phyloP scores from a whole-genome alignment of 2,113 vertebrate species.

The Eudyptes chrysolophus region DNA sequence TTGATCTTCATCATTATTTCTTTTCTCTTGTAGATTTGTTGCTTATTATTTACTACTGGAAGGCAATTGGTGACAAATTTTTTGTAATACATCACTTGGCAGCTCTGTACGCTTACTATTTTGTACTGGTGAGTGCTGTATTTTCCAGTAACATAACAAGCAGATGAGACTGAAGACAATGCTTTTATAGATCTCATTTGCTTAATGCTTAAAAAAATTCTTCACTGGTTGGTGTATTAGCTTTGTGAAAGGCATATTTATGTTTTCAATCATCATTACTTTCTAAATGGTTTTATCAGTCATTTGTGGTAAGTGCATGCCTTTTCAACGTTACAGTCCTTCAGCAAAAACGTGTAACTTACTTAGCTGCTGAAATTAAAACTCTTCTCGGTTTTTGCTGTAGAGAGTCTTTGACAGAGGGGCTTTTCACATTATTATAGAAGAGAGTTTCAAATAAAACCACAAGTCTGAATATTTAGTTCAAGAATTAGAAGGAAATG shows the following conservation, averaged over 20 bases:
- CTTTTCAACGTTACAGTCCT: not conserved
- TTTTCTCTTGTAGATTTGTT: constrained; percentile 87
- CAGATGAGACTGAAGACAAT: constrained; percentile 74
- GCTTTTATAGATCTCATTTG: not conserved
- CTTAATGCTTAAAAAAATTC: not conserved
- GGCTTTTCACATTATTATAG: not conserved
- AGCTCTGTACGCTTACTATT: constrained; percentile 91
- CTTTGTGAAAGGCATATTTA: not conserved
- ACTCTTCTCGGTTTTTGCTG: not conserved
- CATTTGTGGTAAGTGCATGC: not conserved
- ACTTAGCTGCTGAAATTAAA: not conserved
- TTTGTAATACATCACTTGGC: constrained; percentile 94
- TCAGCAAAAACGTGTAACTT: not conserved
- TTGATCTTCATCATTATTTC: not conserved
- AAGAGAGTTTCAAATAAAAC: not conserved
- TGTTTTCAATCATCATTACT: not conserved
- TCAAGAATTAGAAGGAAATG: not conserved
- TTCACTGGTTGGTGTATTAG: not conserved
- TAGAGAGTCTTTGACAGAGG: not conserved
- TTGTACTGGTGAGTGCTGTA: constrained; percentile 94
- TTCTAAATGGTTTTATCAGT: not conserved
- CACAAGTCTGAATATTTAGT: not conserved
- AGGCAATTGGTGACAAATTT: constrained; percentile 94
- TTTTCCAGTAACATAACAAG: constrained; percentile 69
- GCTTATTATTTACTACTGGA: constrained; percentile 95